Evolutionary conservation across 1,140 invertebrate genomes (phyloP).

Genomic region (Triops longicaudatus): DNA sequence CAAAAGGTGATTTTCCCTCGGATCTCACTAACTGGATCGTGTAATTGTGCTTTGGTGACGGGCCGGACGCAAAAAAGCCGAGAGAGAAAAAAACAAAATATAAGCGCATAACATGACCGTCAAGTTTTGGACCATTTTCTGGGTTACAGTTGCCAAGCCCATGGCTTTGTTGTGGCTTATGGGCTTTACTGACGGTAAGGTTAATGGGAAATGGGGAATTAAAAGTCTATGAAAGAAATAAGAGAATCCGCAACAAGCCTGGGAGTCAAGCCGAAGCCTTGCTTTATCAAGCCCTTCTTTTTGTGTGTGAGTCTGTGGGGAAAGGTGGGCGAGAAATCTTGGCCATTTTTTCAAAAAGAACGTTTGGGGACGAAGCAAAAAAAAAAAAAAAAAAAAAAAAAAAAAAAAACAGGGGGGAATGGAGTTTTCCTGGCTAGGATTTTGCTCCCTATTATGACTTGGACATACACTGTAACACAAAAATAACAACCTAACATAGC

Average conservation of each 20-base stretch:
- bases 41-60: neutral
- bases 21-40: neutral
- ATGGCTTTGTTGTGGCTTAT: constrained; percentile 3
- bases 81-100: no score
- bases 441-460: neutral
- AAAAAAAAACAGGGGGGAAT: no score
- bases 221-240: constrained; percentile 16
- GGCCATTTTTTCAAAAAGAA: no score
- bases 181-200: constrained; percentile 14
- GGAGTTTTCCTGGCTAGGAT: neutral
- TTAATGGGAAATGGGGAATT: constrained; percentile 12
- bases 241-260: neutral
- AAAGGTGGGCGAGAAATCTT: no score
- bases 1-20: neutral
- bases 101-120: neutral
- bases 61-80: neutral
- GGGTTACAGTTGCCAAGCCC: constrained; percentile 10
- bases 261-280: neutral
- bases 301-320: no score
- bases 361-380: neutral
- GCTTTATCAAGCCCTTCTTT: no score
- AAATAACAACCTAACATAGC: neutral
- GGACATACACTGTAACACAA: neutral
- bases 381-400: neutral
- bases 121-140: neutral